Evolutionary conservation across 2,797 vertebrate genomes (phyloP).

Genomic region (Ibycter americanus): DNA sequence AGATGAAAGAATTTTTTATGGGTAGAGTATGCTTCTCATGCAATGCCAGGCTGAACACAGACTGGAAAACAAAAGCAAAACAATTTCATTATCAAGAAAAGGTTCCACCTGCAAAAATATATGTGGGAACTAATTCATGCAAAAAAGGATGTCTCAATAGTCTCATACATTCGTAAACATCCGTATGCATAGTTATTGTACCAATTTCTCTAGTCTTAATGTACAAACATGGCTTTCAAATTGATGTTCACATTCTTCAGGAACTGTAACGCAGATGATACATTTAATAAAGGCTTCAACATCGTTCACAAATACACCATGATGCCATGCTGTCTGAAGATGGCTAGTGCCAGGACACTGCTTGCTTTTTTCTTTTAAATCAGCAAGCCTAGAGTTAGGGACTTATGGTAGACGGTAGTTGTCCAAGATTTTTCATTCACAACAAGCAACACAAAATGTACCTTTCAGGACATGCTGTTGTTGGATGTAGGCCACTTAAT

Average conservation of each 20-base stretch:
- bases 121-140: background rate
- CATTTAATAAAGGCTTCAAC: background rate
- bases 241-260: background rate
- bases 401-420: background rate
- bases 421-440: background rate
- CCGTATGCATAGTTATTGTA: too few species aligned
- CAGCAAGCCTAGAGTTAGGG: rapidly evolving
- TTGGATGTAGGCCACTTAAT: too few species aligned
- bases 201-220: background rate
- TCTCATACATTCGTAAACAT: background rate
- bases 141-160: background rate
- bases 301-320: background rate
- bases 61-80: background rate
- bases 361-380: background rate
- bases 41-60: background rate
- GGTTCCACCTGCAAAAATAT: background rate
- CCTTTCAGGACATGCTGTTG: background rate
- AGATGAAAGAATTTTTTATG: slow-evolving; percentile 38
- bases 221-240: background rate
- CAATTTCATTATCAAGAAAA: background rate
- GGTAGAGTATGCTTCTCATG: background rate
- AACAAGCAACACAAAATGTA: background rate
- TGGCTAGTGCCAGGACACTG: background rate
- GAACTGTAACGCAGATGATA: background rate
- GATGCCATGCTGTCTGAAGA: background rate